Evolutionary conservation across 2,888 invertebrate species (phyloP), one percentile per base, ranked within the genome.

Genomic region (Ichneumon xanthorius): DNA sequence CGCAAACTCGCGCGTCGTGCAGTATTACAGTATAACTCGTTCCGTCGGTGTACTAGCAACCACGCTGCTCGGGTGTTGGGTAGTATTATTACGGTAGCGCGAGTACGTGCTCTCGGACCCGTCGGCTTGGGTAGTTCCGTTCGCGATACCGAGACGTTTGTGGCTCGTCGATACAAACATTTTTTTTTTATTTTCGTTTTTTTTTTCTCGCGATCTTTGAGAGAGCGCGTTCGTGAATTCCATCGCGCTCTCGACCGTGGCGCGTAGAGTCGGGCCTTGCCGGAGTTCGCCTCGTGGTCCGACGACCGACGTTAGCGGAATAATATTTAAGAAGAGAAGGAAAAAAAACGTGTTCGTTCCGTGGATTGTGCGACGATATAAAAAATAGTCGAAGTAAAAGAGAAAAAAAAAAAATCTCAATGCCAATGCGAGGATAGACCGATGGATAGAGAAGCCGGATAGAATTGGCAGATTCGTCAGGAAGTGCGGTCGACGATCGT

Each of bases 21-120:
- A 33, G 53, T 67, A 67, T 86, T 80, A 80, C 89, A 63, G 63
- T 87, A 87, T 88, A 75, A 67, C 80, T 68, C 78, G 82, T 86
- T 85, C 86, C 45, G 45, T 76, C 86, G 82, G 86, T 84, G 81
- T 84, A 83, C 73, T 50, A 63, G 45, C 65, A 77, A 19, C 83
- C 75, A 76, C 75, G 82, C 80, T 75, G 78, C 37, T 85, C 76
- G 19, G 58, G 76, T 30, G 45, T 45, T 48, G 30, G 61, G 22
- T 30, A 55, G 75, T 76, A 65, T 45, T 63, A 50, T 48, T 65
- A 65, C 76, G 65, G 37, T 33, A 65, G 65, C 50, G 76, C 65
- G 76, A 65, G 50, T 76, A 76, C 76, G 76, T 65, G 22, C 61
- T 30, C 61, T 30, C 37, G 50, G 14, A 48, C 16, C 30, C 30